A percentile compares a stretch with the other conserved stretches of the same genome.
phyloP scores from a whole-genome alignment of 2,888 invertebrate genomes.

The Coelogynopora nodosa region DNA sequence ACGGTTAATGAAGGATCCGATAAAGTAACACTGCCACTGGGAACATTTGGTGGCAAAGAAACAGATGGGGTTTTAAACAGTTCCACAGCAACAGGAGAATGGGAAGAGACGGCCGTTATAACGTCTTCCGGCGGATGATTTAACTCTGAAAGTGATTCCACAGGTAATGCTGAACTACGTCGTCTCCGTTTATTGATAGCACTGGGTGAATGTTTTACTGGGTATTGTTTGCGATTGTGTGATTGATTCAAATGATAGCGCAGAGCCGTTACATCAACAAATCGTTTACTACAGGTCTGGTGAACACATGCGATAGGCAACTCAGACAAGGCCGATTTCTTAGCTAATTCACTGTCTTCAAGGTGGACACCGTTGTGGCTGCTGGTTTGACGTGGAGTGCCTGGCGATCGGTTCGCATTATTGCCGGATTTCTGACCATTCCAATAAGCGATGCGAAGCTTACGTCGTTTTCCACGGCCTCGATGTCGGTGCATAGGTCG shows the following conservation, averaged over 20 bases:
- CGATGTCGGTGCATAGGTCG: not conserved
- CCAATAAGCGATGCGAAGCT: not conserved
- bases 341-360: not conserved
- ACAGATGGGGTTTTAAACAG: not conserved
- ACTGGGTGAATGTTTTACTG: not conserved
- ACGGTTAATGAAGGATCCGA: not conserved
- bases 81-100: not conserved
- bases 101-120: not conserved
- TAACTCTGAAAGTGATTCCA: not conserved
- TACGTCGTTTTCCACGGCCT: not conserved
- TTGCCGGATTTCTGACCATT: not conserved
- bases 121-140: not conserved
- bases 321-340: not conserved
- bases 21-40: not conserved
- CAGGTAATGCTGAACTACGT: not conserved
- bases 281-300: conserved; percentile 28
- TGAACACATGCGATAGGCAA: conserved; percentile 18
- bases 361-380: not conserved
- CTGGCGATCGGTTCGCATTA: not conserved
- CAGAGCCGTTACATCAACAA: conserved; percentile 29
- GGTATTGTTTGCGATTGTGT: not conserved
- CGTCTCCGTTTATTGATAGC: not conserved
- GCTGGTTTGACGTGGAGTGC: not conserved
- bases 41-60: not conserved
- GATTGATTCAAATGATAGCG: conserved; percentile 13